Evolutionary conservation across 1,140 invertebrate species (phyloP).

Genomic region (Caerostris extrusa): DNA sequence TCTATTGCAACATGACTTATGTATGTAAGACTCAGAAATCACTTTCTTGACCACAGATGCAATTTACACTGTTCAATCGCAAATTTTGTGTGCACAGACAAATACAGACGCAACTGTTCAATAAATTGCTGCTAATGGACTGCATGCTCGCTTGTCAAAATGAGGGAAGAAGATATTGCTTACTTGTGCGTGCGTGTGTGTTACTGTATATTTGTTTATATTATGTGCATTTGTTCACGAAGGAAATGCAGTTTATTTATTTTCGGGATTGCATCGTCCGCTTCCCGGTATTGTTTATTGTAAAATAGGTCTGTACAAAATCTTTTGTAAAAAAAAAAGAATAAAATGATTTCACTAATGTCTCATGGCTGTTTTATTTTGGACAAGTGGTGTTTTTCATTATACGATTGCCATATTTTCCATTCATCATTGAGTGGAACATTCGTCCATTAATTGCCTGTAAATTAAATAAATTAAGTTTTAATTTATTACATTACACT

Average conservation of each 20-base stretch:
- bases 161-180: constrained; percentile 60
- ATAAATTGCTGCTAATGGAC: constrained; percentile 40
- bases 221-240: constrained; percentile 58
- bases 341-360: constrained; percentile 58
- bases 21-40: background rate
- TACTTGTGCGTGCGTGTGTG: constrained; percentile 68
- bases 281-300: constrained; percentile 74
- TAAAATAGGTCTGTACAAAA: constrained; percentile 76
- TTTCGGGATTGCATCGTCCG: constrained; percentile 54
- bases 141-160: constrained; percentile 53
- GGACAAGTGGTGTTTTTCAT: no score
- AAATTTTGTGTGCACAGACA: constrained; percentile 44
- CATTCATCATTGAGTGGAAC: no score
- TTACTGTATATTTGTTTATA: constrained; percentile 77
- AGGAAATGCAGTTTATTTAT: constrained; percentile 76
- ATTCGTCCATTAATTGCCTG: no score
- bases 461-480: no score
- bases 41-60: constrained; percentile 54
- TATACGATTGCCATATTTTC: no score
- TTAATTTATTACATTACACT: no score
- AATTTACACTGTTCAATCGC: constrained; percentile 56
- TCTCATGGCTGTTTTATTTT: background rate
- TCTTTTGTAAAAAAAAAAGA: constrained; percentile 75
- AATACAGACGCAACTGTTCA: constrained; percentile 30
- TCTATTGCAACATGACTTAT: background rate